Conservation (phyloP, 2,888 invertebrate species). For the Hirtodrosophila duncani region DNA sequence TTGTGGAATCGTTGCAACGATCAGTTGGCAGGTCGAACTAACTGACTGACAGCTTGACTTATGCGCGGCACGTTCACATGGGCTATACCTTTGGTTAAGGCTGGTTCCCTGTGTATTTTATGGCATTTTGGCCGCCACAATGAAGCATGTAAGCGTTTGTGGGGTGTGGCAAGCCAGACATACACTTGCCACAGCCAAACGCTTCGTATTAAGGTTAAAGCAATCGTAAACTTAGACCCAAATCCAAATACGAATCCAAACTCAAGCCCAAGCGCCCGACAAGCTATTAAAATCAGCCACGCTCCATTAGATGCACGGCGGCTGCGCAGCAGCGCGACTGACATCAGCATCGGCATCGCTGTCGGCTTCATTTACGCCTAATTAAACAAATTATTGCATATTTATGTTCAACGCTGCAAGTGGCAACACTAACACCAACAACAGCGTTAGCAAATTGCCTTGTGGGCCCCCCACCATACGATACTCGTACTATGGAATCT, state of each 20-base stretch:
- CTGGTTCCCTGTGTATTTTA: too few relatives aligned
- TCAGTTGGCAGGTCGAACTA: slow-evolving; percentile 48
- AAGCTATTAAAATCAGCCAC: slow-evolving; percentile 63
- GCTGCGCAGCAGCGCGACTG: slow-evolving; percentile 33
- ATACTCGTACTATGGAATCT: slow-evolving; percentile 56
- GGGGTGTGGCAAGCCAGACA: slow-evolving; percentile 49
- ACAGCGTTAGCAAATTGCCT: slow-evolving; percentile 15
- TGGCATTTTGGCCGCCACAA: slow-evolving; percentile 45
- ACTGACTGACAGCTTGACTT: slow-evolving; percentile 19
- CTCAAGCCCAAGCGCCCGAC: too few relatives aligned
- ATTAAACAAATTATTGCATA: slow-evolving; percentile 71
- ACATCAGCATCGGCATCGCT: slow-evolving; percentile 15
- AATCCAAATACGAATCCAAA: too few relatives aligned
- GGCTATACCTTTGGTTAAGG: too few relatives aligned
- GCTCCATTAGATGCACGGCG: slow-evolving; percentile 59
- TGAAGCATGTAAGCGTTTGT: slow-evolving; percentile 30
- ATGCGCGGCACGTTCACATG: slow-evolving; percentile 48
- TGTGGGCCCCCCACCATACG: slow-evolving; percentile 43
- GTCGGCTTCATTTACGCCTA: slow-evolving; percentile 65
- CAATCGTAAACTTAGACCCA: slow-evolving; percentile 11
- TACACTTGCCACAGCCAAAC: slow-evolving; percentile 51
- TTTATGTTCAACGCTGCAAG: slow-evolving; percentile 48
- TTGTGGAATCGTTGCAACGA: slow-evolving; percentile 25
- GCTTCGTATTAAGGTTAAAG: slow-evolving; percentile 50
- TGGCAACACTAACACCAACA: slow-evolving; percentile 25